Evolutionary conservation across 2,888 invertebrate species (phyloP), one percentile per base, ranked within the genome.

Genomic region (Myopa tessellatipennis): DNA sequence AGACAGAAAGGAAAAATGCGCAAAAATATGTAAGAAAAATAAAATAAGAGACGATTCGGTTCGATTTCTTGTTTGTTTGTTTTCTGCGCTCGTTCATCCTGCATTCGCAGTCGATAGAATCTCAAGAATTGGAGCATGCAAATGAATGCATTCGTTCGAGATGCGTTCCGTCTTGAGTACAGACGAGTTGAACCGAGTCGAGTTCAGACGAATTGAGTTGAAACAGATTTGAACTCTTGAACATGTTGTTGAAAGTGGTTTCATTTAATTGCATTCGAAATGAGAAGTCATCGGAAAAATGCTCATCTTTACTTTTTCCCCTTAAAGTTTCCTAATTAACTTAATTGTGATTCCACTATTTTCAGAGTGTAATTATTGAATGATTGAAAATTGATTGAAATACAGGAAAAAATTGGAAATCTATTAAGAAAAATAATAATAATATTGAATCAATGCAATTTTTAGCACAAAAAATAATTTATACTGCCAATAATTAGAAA

Each of bases 91-190:
- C 7, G 36, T 3, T 61, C 18, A 16, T 72, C 45, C 10, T 52
- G 55, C 26, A 26, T 73, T 61, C 36, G 14, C 36, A 65, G 65
- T 36, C 38, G 58, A 40, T 40, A 63, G 65, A 74, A 65, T 74
- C 63, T 65, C 36, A 74, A 65, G 74, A 74, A 74, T 74, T 74
- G 65, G 74, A 74, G 65, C 65, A 74, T 74, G 52, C 36, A 40
- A 65, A 52, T 52, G 6, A 55, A 12, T 50, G 69, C 34, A n/a
- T 55, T 3, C 26, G 55, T 14, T 26, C 26, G 69, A 1, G 38
- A 58, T 68, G 67, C 16, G 68, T 61, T 5, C 34, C n/a, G 36
- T n/a, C n/a, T 40, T 40, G 67, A 67, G 40, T 67, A 12, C n/a
- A 40, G 18, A 36, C 40, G 40, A 40, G 6, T 65, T 65, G 12